A percentile compares a stretch with the other conserved stretches of the same genome.
Evolutionary conservation across 2,797 vertebrate genomes (phyloP).

Genomic region (Microctenopoma lineatum): DNA sequence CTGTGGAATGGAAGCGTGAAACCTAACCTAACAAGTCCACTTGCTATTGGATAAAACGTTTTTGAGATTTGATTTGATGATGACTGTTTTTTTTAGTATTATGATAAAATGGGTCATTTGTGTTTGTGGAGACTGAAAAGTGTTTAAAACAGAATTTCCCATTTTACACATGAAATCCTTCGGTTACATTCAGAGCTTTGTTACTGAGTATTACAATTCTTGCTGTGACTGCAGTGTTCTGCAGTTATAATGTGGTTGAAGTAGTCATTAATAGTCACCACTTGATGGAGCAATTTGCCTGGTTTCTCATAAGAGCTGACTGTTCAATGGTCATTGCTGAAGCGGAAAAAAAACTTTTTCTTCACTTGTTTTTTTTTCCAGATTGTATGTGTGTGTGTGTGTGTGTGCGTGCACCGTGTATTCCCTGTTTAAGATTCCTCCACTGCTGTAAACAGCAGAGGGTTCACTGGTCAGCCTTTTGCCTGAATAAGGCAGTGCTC

Average conservation of each 20-base stretch:
- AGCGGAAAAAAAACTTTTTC: background rate
- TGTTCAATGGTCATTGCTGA: slow-evolving; percentile 5
- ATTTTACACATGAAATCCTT: no score
- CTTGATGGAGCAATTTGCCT: slow-evolving; percentile 58
- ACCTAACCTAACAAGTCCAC: no score
- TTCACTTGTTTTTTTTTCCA: background rate
- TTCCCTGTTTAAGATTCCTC: slow-evolving; percentile 42
- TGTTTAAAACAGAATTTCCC: no score
- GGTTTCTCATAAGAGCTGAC: background rate
- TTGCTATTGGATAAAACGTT: no score
- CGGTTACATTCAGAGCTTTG: no score
- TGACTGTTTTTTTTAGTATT: background rate
- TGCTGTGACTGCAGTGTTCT: no score
- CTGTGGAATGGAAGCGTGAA: no score
- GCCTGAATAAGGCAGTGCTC: slow-evolving; percentile 84
- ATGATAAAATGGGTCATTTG: background rate
- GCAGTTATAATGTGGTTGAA: background rate
- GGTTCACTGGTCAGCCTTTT: slow-evolving; percentile 59
- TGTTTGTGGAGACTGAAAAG: no score
- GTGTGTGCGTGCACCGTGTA: background rate
- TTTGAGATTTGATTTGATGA: background rate
- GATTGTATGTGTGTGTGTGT: background rate
- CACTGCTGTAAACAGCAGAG: slow-evolving; percentile 61
- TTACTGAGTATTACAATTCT: no score
- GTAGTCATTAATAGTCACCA: slow-evolving; percentile 44